Percentiles rank a stretch among this genome's conserved stretches.
Conservation (phyloP, 2,888 invertebrate genomes). For the Lacanobia wlatinum region DNA sequence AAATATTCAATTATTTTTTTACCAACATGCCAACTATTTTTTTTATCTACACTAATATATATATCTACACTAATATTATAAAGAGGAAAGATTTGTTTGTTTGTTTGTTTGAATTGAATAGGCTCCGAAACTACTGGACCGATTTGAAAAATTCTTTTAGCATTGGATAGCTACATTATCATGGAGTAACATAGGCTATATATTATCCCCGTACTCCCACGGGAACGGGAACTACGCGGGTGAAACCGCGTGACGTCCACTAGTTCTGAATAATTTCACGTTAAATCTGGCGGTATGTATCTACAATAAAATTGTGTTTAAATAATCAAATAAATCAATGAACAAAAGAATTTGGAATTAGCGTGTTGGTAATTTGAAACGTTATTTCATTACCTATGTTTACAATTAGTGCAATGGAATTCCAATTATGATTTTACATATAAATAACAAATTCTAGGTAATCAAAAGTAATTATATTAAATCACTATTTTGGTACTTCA, state of each 20-base stretch:
- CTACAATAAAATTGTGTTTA: neutral
- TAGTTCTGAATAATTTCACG: neutral
- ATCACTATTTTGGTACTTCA: conserved; percentile 1
- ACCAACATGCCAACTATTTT: conserved; percentile 1
- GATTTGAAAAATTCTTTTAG: too few relatives aligned
- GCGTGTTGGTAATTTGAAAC: neutral
- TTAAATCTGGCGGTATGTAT: neutral
- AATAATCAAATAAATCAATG: neutral
- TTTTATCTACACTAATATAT: too few relatives aligned
- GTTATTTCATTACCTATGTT: neutral
- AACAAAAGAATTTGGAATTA: neutral
- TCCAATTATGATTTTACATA: neutral
- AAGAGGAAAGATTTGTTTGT: too few relatives aligned
- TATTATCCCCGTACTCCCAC: too few relatives aligned
- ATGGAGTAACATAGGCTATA: too few relatives aligned
- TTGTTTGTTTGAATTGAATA: too few relatives aligned
- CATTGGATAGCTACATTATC: too few relatives aligned
- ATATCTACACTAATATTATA: too few relatives aligned
- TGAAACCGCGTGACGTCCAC: too few relatives aligned
- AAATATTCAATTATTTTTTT: neutral
- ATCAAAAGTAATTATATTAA: neutral
- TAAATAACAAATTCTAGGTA: neutral
- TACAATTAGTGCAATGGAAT: neutral
- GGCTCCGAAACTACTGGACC: too few relatives aligned
- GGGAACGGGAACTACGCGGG: too few relatives aligned